Base-by-base conservation (phyloP, 2,797 vertebrate species). In the Acridotheres tristis region DNA sequence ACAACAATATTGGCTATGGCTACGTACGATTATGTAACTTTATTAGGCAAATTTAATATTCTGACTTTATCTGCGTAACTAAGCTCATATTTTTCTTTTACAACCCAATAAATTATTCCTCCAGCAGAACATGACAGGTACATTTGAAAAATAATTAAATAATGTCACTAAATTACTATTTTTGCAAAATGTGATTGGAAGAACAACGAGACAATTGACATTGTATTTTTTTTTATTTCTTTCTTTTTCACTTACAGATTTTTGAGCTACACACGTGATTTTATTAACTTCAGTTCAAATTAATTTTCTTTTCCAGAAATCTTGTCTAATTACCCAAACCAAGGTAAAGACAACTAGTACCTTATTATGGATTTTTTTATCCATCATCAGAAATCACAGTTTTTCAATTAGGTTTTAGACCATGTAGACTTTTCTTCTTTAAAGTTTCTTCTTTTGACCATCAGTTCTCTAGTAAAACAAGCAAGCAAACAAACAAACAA, bases 291-390 rank as follows among this genome's bases (percentile, higher is more conserved):
- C 34, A 51, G 16, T 68, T 83, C 29, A 89, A 92, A 91, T 89
- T 67, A 71, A 79, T 91, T 91, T 88, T 89, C 5, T 85, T 90
- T 77, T 88, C 36, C 54, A 84, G 69, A 91, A 77, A 62, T 75
- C 25, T 77, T 89, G 17, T 19, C 29, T 67, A 87, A 25, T 13
- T 73, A 57, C 15, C 29, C 20, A 69, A 66, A 7, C 29, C 32
- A 68, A 51, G 3, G 2, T 77, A 63, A 92, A 79, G 67, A 83
- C 20, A 92, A 13, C 40, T 91, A 63, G 30, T 25, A 88, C 47
- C 19, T 29, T 71, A 26, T n/a, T 65, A 81, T 34, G 75, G 75
- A 65, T 74, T 77, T 74, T 62, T 90, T 92, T 75, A 53, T 36
- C 18, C 72, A 19, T 61, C 23, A 61, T n/a, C 47, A 32, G 29